Evolutionary conservation across 2,888 invertebrate species (phyloP), one percentile per base, ranked within the genome.

Genomic region (Drosophila crucigera): DNA sequence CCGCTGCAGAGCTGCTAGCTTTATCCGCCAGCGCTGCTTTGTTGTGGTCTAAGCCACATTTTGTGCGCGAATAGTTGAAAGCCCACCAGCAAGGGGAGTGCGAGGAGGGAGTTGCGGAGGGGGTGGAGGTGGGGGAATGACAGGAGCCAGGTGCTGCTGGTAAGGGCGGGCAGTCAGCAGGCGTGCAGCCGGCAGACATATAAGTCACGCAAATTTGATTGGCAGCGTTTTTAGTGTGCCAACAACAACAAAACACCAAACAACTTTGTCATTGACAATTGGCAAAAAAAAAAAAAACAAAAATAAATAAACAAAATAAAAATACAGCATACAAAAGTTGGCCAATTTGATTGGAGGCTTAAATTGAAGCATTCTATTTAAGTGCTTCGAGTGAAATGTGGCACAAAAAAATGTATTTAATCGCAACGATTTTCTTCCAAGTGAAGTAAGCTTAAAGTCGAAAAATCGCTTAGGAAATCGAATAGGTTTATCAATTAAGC

Each of bases 1-100:
- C 16, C n/a, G n/a, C n/a, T 31, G 49, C 58, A 28, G 25, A 62
- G 30, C 43, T 56, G 61, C 58, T 28, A 5, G 41, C 41, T 58
- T 59, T 55, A 56, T 61, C 47, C 63, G 64, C 33, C 31, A 37
- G 37, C 56, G 60, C 50, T 52, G 73, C 82, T 86, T 83, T 83
- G 84, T 81, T 83, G 82, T 84, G 82, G 82, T 81, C 74, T 81
- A 50, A 77, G 79, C 79, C 79, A 68, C 55, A 78, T 68, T 77
- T 74, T 73, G 47, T 58, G 63, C 78, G 73, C 68, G 68, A 41
- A 64, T 73, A 80, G 73, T 80, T 76, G 53, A 83, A 83, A 80
- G 71, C 63, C 68, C 80, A 69, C 68, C 67, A 41, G 25, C 33
- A 14, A 16, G 11, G 19, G 41, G n/a, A 2, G 37, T 14, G 16